phyloP scores from a whole-genome alignment of 1,140 invertebrate genomes.

The Macrostomum lignano region DNA sequence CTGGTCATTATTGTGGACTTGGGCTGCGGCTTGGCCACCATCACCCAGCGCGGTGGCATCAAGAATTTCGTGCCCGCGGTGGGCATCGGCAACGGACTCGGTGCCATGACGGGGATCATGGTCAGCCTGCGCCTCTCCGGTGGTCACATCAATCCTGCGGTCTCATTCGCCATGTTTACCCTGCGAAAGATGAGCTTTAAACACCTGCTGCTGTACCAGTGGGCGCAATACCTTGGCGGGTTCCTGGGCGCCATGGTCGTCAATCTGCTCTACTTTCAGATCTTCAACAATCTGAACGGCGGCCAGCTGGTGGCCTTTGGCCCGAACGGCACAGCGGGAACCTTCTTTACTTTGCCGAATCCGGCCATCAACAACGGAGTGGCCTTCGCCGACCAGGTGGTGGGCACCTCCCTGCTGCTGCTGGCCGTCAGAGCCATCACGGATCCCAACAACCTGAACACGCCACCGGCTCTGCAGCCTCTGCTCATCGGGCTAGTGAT shows the following conservation, averaged over 20 bases:
- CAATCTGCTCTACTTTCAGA: conserved; percentile 1
- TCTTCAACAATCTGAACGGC: no score
- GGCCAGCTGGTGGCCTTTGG: neutral
- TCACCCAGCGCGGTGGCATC: no score
- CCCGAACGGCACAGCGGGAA: conserved; percentile 2
- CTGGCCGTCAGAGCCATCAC: conserved; percentile 4
- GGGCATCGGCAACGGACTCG: no score
- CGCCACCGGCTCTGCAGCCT: neutral
- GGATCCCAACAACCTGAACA: conserved; percentile 2
- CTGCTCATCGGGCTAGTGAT: conserved; percentile 4
- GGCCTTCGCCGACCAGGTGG: conserved; percentile 6
- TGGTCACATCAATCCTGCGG: conserved; percentile 7
- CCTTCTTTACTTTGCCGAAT: conserved; percentile 6
- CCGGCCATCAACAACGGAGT: conserved; percentile 1
- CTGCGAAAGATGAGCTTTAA: conserved; percentile 11
- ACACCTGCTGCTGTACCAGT: conserved; percentile 3
- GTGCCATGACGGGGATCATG: no score
- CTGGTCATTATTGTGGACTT: no score
- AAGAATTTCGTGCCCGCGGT: no score
- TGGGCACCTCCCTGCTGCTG: conserved; percentile 5
- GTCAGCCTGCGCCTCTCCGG: neutral
- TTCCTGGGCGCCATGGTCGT: conserved; percentile 2
- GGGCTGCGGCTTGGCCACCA: no score
- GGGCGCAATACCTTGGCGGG: conserved; percentile 6
- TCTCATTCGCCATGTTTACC: conserved; percentile 11